These are phyloP conservation scores for Mythimna loreyi DNA, from an alignment of 2,888 invertebrate genomes.

Conservation along the genomic window DNA sequence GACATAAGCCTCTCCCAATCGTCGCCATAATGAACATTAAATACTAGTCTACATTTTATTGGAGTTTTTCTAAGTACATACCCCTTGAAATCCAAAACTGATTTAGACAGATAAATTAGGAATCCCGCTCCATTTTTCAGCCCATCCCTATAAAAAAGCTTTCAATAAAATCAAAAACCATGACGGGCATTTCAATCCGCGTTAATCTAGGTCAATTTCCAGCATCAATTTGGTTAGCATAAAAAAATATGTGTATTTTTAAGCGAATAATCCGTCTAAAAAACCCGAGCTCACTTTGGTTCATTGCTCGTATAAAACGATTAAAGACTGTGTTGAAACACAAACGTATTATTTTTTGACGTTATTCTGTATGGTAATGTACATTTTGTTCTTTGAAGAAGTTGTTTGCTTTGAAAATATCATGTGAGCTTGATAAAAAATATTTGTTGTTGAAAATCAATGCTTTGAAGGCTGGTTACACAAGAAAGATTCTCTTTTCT, in stretches of 20 bases:
- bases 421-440: no score
- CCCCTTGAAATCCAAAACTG: not conserved
- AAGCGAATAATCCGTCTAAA: conserved; percentile 16
- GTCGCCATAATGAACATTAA: no score
- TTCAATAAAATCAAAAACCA: conserved; percentile 1
- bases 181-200: conserved; percentile 6
- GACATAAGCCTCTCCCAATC: no score
- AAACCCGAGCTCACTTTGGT: not conserved
- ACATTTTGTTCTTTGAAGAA: not conserved
- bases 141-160: not conserved
- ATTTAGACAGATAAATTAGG: not conserved
- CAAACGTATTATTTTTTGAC: conserved; percentile 6
- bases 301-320: conserved; percentile 6
- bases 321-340: conserved; percentile 7
- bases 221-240: conserved; percentile 25
- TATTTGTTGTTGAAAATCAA: no score
- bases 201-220: conserved; percentile 12
- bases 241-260: conserved; percentile 25
- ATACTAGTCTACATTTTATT: no score
- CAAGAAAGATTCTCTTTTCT: no score
- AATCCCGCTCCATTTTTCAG: not conserved
- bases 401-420: not conserved
- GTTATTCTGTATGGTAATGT: conserved; percentile 1
- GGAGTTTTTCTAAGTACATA: no score
- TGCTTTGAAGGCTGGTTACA: no score